Percentiles rank a stretch among this genome's conserved stretches.
Evolutionary conservation across 23 tunicate species (phyloP).

Genomic region (Halocynthia roretzi): DNA sequence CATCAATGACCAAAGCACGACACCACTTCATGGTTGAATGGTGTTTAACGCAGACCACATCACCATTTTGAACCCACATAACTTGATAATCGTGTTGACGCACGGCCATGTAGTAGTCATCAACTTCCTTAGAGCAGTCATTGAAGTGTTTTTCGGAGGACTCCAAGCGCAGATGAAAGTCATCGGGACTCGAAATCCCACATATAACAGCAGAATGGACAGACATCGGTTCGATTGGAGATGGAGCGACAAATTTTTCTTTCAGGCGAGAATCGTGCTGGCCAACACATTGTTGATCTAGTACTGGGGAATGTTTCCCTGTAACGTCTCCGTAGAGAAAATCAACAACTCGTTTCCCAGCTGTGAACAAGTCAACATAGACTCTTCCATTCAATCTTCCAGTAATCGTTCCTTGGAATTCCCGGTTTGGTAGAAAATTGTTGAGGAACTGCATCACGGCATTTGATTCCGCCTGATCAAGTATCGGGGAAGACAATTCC

Average conservation of each 20-base stretch:
- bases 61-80: conserved; percentile 20
- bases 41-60: conserved; percentile 50
- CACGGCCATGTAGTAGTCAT: conserved; percentile 70
- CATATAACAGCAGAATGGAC: conserved; percentile 15
- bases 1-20: conserved; percentile 39
- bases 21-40: conserved; percentile 39
- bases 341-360: conserved; percentile 44
- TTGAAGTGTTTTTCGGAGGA: conserved; percentile 6
- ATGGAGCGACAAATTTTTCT: conserved; percentile 1
- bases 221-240: conserved; percentile 8
- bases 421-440: conserved; percentile 7
- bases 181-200: conserved; percentile 18
- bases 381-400: conserved; percentile 61
- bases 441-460: conserved; percentile 10
- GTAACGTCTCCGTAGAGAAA: neutral
- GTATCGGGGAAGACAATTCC: conserved; percentile 27
- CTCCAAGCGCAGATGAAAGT: conserved; percentile 38
- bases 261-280: neutral
- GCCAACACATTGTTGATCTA: neutral
- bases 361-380: conserved; percentile 47
- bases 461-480: neutral
- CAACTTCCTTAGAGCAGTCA: conserved; percentile 18
- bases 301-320: neutral
- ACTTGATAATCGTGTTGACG: conserved; percentile 54
- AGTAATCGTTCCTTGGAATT: conserved; percentile 45